These are phyloP conservation scores for Siniperca knerii DNA, from an alignment of 2,113 vertebrate genomes.

Conservation along the genomic window DNA sequence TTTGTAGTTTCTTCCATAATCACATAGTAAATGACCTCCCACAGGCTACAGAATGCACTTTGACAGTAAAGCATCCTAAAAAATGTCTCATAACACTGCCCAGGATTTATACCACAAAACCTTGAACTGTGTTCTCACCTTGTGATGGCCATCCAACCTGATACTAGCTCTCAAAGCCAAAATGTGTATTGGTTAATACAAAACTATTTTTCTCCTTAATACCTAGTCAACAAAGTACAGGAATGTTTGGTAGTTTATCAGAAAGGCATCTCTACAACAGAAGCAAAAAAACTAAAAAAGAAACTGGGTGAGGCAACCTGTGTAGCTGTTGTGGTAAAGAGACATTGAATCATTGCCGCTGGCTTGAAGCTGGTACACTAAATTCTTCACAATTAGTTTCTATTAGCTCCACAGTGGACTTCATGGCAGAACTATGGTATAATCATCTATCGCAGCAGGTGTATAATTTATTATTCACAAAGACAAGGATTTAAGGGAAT, in stretches of 20 bases:
- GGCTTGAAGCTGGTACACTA: background rate
- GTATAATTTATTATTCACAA: background rate
- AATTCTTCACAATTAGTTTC: background rate
- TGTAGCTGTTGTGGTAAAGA: background rate
- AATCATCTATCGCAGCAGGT: background rate
- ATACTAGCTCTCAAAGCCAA: background rate
- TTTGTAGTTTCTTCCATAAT: slow-evolving; percentile 2
- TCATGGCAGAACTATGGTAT: background rate
- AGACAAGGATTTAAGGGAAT: background rate
- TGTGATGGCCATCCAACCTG: background rate
- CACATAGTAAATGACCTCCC: background rate
- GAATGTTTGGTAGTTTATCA: background rate
- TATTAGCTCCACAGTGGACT: background rate
- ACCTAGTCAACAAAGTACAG: background rate
- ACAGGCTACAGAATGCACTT: background rate
- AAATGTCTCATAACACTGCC: background rate
- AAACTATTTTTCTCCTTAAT: background rate
- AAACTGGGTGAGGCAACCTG: background rate
- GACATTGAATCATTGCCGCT: background rate
- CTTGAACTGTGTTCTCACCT: background rate
- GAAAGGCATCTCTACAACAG: background rate
- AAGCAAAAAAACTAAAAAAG: background rate
- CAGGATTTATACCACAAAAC: background rate
- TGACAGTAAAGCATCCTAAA: background rate
- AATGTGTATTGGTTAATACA: too few relatives aligned